Base-by-base conservation (phyloP, 2,797 vertebrate genomes). In the Sparus aurata region DNA sequence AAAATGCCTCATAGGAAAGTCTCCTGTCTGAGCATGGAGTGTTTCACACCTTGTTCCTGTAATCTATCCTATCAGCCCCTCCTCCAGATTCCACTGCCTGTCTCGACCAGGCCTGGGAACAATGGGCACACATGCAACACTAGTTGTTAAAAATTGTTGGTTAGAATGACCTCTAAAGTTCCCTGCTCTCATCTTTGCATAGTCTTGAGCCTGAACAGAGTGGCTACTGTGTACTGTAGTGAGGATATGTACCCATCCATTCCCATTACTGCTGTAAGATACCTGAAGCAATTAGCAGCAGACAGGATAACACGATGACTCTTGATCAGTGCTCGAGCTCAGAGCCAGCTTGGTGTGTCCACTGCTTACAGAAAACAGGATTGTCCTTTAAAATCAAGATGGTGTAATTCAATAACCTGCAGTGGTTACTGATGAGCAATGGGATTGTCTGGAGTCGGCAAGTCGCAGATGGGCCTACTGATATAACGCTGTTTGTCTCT, bases 321-420 rank as follows among this genome's bases (percentile, higher is more conserved):
- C 87, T 86, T 89, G 89, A 91, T 89, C 90, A 85, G 87, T 70
- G 82, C 85, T 81, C 69, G 74, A 85, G 86, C 83, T 80, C 85
- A 79, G 62, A 88, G 84, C 80, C 80, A 84, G 83, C 82, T 85
- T 83, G 83, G 90, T 83, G 82, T 91, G 92, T 88, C 90, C 89
- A 83, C 90, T 91, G 92, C 91, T 94, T 93, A 93, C 94, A 93
- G 89, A 94, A 95, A 95, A 95, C 93, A 92, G 94, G 90, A 95
- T 95, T 95, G 95, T 89, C 92, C 92, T 94, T 95, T 94, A 93
- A 95, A 95, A 95, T 93, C 92, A 93, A 94, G 93, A 95, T 94
- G 92, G 91, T 92, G 94, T 95, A 96, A 96, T 96, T 95, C 90
- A 95, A 96, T 96, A 95, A 95, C 90, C 90, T 87, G 85, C 90